A percentile compares a stretch with the other conserved stretches of the same genome.
phyloP scores from a whole-genome alignment of 2,113 vertebrate species.

The Hippocampus abdominalis region DNA sequence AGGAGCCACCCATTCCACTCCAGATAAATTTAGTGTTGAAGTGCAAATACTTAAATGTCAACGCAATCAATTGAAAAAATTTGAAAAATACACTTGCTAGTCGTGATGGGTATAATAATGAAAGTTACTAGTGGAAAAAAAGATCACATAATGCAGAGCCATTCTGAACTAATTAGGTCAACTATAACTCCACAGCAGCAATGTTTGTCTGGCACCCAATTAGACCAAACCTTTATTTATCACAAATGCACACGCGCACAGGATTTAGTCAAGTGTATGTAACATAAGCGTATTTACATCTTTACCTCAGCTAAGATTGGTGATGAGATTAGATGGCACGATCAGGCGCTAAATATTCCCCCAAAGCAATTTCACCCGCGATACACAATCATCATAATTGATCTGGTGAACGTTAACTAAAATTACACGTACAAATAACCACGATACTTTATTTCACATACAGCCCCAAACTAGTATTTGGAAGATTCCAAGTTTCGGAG shows the following conservation, averaged over 20 bases:
- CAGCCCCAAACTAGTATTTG: neutral
- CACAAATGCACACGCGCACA: neutral
- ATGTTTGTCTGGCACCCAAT: too few relatives aligned
- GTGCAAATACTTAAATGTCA: neutral
- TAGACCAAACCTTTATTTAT: neutral
- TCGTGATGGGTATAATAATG: neutral
- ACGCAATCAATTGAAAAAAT: too few relatives aligned
- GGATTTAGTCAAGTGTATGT: neutral
- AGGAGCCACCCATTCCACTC: constrained; percentile 32
- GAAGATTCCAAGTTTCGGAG: constrained; percentile 28
- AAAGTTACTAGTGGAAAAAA: neutral
- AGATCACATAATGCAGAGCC: neutral
- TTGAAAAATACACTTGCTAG: neutral
- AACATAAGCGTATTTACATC: neutral
- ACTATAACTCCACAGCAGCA: neutral
- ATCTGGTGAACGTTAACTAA: neutral
- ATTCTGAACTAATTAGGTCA: neutral
- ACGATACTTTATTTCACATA: neutral
- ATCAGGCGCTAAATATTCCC: constrained; percentile 18
- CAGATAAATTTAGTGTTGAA: neutral
- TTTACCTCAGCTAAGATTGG: constrained; percentile 6
- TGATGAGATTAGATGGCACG: constrained; percentile 48
- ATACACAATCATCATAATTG: neutral
- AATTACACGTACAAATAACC: neutral
- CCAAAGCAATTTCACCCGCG: neutral